phyloP scores from a whole-genome alignment of 2,113 vertebrate species.

The Uropsilus gracilis region DNA sequence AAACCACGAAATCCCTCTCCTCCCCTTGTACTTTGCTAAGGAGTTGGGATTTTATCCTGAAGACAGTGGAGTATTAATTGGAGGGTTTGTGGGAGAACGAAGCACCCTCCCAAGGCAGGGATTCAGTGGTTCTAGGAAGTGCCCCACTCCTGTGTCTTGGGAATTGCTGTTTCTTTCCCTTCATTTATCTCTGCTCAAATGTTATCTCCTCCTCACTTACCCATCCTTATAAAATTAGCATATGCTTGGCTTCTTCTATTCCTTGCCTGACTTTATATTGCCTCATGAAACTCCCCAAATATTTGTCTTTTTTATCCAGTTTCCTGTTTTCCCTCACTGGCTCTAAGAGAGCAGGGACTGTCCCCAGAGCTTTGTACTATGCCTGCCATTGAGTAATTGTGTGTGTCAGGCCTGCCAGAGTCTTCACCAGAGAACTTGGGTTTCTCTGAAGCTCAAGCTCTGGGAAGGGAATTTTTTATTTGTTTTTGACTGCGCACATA shows the following conservation, averaged over 20 bases:
- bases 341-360: not conserved
- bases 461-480: not conserved
- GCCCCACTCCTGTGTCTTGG: not conserved
- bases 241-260: not conserved
- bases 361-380: fast-evolving
- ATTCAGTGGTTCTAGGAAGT: not conserved
- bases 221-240: not conserved
- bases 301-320: not conserved
- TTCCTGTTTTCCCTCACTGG: not conserved
- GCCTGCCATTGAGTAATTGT: fast-evolving
- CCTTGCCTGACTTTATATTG: not conserved
- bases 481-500: too few species aligned
- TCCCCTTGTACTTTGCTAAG: not conserved
- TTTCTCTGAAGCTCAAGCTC: not conserved
- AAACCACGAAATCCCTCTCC: not conserved
- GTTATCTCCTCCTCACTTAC: not conserved
- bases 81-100: not conserved
- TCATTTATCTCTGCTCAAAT: too few species aligned
- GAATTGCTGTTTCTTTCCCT: not conserved
- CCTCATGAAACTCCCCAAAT: not conserved
- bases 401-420: fast-evolving
- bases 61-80: fast-evolving
- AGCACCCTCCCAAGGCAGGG: not conserved
- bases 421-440: not conserved
- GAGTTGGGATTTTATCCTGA: not conserved